Base-by-base conservation (phyloP, 2,113 vertebrate species). In the Cairina moschata region DNA sequence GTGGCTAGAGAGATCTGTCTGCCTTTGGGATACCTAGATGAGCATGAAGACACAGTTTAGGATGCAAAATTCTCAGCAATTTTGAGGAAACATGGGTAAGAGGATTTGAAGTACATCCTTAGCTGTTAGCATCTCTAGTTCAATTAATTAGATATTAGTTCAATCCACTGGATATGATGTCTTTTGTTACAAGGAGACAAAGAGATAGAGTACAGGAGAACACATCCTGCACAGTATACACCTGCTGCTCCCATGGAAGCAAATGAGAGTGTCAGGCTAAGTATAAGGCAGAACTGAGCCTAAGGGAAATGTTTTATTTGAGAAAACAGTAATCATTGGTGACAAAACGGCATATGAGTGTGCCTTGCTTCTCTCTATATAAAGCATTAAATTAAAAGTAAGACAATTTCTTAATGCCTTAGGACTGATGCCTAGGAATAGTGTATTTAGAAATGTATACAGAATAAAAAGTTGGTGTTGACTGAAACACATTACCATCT, bases 301-400 rank as follows among this genome's bases (percentile, higher is more conserved):
- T 62, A 91, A 93, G 86, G 81, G 88, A 97, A 96, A 84, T 29
- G 77, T 85, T 96, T 89, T 92, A 60, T 77, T 91, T 80, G 62
- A 84, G 67, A 96, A 92, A 95, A 91, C n/a, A 69, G 72, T 93
- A 95, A 97, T 94, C 55, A 73, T 86, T 95, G 68, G 48, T 75
- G 55, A 85, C 87, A 93, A 95, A 89, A 83, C 60, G 52, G 92
- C 94, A 93, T 82, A 88, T 71, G 14, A 92, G 8, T 9, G 1
- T 87, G 38, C 56, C 60, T 95, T 92, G 71, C 40, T 72, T 46
- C 4, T 11, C 83, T 96, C 82, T 93, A 38, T 75, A 90, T 58
- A 90, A 85, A 93, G 40, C 9, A 59, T 59, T 62, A 83, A 59
- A 86, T 85, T 88, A 88, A 95, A 94, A 96, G 34, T 52, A 94